Percentiles rank a stretch among this genome's conserved stretches.
Evolutionary conservation across 2,797 vertebrate species (phyloP).

Genomic region (Poeciliopsis paucimaculata): DNA sequence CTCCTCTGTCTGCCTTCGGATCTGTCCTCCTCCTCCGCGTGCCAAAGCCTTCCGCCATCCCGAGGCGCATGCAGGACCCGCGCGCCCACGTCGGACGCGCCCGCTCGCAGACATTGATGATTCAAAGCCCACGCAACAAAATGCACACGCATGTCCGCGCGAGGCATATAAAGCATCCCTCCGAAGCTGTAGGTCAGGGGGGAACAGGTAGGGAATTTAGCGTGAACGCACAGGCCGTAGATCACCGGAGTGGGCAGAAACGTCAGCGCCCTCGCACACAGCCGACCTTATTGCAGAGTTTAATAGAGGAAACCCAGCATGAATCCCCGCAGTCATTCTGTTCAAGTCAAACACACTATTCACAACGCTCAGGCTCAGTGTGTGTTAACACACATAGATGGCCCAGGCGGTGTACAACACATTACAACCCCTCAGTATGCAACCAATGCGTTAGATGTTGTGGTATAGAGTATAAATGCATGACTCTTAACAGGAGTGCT

Average conservation of each 20-base stretch:
- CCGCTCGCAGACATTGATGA: constrained; percentile 72
- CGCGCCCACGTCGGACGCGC: constrained; percentile 61
- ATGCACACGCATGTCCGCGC: constrained; percentile 70
- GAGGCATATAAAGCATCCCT: constrained; percentile 57
- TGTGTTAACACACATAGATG: constrained; percentile 39
- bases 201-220: constrained; percentile 70
- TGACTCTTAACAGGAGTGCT: constrained; percentile 29
- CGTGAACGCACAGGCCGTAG: constrained; percentile 63
- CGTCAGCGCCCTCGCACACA: constrained; percentile 79
- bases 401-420: constrained; percentile 36
- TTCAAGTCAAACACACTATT: constrained; percentile 78
- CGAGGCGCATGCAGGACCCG: constrained; percentile 58
- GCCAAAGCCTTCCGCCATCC: constrained; percentile 49
- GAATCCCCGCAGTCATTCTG: constrained; percentile 82
- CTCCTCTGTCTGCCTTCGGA: constrained; percentile 67
- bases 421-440: constrained; percentile 37
- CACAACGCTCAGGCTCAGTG: constrained; percentile 60
- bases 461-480: constrained; percentile 26
- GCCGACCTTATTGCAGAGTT: constrained; percentile 78
- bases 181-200: constrained; percentile 69
- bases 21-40: constrained; percentile 52
- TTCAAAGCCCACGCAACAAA: constrained; percentile 71
- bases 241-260: constrained; percentile 77
- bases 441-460: constrained; percentile 11
- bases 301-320: constrained; percentile 82